These are phyloP conservation scores for Telmatochromis sp. DNA, from an alignment of 2,113 vertebrate genomes.

Conservation along the genomic window DNA sequence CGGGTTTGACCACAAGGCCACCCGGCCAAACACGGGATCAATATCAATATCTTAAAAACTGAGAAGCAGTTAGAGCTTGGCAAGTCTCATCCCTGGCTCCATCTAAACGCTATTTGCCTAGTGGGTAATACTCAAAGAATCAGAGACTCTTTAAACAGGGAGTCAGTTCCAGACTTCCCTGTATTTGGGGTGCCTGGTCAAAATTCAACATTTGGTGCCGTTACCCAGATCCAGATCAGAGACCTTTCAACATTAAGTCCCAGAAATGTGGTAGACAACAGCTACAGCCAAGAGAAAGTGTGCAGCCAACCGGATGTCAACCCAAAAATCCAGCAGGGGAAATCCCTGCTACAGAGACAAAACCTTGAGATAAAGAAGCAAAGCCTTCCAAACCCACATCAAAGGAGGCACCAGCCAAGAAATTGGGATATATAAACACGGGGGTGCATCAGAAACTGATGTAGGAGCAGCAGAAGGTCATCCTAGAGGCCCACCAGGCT, in stretches of 20 bases:
- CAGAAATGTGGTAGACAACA: not conserved
- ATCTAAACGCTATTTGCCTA: not conserved
- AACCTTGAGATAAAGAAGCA: not conserved
- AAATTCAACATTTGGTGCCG: not conserved
- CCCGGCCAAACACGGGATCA: not conserved
- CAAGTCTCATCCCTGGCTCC: not conserved
- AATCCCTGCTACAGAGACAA: not conserved
- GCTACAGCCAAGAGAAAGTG: not conserved
- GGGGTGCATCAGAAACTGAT: not conserved
- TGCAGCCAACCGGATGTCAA: not conserved
- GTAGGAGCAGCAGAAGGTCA: not conserved
- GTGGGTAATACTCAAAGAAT: not conserved
- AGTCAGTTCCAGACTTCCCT: not conserved
- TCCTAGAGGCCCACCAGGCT: not conserved
- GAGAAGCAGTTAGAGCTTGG: not conserved
- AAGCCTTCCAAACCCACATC: not conserved
- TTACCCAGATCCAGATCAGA: not conserved
- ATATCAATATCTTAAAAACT: not conserved
- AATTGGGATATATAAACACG: not conserved
- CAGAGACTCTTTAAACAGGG: not conserved
- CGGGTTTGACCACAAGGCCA: not conserved
- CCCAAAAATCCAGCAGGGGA: not conserved
- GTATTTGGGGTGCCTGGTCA: not conserved
- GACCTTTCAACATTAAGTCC: not conserved
- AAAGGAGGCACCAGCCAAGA: not conserved